phyloP scores from a whole-genome alignment of 2,113 vertebrate species.

The Neodontobutis hainanensis region DNA sequence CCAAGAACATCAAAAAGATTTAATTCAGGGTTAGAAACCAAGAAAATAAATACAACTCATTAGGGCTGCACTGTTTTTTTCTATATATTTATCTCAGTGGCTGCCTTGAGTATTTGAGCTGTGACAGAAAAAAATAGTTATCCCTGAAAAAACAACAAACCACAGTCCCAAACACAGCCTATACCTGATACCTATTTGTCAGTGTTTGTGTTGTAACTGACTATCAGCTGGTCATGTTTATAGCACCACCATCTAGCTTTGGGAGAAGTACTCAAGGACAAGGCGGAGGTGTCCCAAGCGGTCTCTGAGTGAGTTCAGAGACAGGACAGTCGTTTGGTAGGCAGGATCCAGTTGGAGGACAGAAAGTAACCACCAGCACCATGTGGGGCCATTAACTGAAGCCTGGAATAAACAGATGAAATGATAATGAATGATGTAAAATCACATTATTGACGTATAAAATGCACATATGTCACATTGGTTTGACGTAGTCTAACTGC shows the following conservation, averaged over 20 bases:
- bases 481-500: too few species aligned
- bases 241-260: slow-evolving; percentile 61
- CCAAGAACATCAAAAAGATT: neutral
- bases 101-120: slow-evolving; percentile 17
- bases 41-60: slow-evolving; percentile 2
- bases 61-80: neutral
- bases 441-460: too few species aligned
- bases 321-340: slow-evolving; percentile 84
- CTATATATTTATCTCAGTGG: slow-evolving; percentile 2
- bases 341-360: slow-evolving; percentile 81
- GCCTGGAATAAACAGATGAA: slow-evolving; percentile 52
- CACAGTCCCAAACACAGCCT: neutral
- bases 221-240: slow-evolving; percentile 26
- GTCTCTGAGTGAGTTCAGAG: slow-evolving; percentile 81
- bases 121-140: slow-evolving; percentile 10
- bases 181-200: neutral
- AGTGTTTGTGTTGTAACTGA: slow-evolving; percentile 8
- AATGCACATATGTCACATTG: too few species aligned
- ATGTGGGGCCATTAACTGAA: slow-evolving; percentile 79
- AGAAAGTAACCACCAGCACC: slow-evolving; percentile 87
- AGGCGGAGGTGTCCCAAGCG: slow-evolving; percentile 83
- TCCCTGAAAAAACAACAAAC: slow-evolving; percentile 5
- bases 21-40: neutral
- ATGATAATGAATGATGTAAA: too few species aligned
- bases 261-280: slow-evolving; percentile 82